These are phyloP conservation scores for Tragopan temminckii DNA, from an alignment of 2,797 vertebrate species.

Conservation along the genomic window DNA sequence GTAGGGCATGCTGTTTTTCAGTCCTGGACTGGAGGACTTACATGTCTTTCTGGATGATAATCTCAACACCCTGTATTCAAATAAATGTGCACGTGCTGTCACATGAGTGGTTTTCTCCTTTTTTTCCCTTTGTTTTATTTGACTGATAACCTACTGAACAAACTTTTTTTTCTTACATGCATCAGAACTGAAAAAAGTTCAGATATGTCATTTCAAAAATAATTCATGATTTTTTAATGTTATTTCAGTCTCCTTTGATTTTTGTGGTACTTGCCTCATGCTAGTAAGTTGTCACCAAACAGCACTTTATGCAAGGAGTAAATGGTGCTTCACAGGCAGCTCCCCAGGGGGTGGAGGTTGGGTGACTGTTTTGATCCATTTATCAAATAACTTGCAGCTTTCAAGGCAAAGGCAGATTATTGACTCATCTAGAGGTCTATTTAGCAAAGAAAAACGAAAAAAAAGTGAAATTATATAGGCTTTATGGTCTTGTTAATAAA, in stretches of 20 bases:
- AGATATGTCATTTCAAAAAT: background rate
- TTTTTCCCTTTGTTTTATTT: background rate
- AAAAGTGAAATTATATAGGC: background rate
- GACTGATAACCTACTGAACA: background rate
- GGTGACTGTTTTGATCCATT: conserved; percentile 3
- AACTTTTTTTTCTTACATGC: background rate
- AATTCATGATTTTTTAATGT: background rate
- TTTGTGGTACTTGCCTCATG: background rate
- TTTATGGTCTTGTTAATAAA: background rate
- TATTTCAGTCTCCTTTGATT: background rate
- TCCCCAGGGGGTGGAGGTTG: background rate
- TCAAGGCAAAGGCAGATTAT: conserved; percentile 11
- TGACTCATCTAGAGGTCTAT: conserved; percentile 10
- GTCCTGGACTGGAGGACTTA: background rate
- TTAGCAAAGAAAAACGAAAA: background rate
- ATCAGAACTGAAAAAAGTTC: background rate
- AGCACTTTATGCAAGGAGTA: background rate
- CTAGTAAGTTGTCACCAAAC: background rate
- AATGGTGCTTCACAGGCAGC: background rate
- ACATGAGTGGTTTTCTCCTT: background rate
- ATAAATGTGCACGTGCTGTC: background rate
- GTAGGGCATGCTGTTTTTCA: background rate
- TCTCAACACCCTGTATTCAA: background rate
- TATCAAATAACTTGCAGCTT: conserved; percentile 13
- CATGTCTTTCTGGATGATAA: background rate